phyloP scores from a whole-genome alignment of 2,888 invertebrate species.

The Leptinotarsa peninsularis region DNA sequence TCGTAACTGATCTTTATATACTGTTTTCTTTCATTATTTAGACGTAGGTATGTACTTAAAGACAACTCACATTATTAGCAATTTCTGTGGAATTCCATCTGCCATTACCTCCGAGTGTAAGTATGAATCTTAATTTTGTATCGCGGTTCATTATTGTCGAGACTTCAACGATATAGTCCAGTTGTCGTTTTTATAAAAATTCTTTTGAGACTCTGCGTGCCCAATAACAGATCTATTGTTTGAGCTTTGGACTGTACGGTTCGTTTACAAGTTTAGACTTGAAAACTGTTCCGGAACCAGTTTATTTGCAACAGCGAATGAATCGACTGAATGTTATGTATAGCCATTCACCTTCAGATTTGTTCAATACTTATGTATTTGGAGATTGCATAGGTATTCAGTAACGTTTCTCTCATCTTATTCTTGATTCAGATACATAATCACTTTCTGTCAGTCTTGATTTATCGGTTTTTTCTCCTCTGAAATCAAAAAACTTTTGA shows the following conservation, averaged over 20 bases:
- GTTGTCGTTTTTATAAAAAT: slow-evolving; percentile 17
- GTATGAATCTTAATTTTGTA: slow-evolving; percentile 43
- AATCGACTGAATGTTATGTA: background rate
- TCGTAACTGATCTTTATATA: slow-evolving; percentile 47
- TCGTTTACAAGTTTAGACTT: slow-evolving; percentile 7
- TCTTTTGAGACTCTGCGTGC: slow-evolving; percentile 13
- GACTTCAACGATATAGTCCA: slow-evolving; percentile 14
- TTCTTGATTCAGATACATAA: too few relatives aligned
- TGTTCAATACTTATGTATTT: background rate
- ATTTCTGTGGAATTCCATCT: slow-evolving; percentile 43
- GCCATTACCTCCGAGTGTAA: slow-evolving; percentile 40
- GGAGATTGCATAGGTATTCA: background rate
- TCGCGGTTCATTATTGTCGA: slow-evolving; percentile 23
- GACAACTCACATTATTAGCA: slow-evolving; percentile 40
- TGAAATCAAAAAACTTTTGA: too few relatives aligned
- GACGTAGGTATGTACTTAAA: slow-evolving; percentile 44
- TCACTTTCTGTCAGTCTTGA: too few relatives aligned
- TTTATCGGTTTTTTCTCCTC: too few relatives aligned
- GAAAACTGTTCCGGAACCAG: slow-evolving; percentile 3
- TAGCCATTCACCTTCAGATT: background rate
- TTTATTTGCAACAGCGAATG: slow-evolving; percentile 3
- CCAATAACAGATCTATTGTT: slow-evolving; percentile 11
- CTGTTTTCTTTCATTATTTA: slow-evolving; percentile 44
- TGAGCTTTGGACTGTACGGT: background rate
- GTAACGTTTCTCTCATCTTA: too few relatives aligned